Conservation (phyloP, 2,888 invertebrate genomes). For the Drosophila birchii region DNA sequence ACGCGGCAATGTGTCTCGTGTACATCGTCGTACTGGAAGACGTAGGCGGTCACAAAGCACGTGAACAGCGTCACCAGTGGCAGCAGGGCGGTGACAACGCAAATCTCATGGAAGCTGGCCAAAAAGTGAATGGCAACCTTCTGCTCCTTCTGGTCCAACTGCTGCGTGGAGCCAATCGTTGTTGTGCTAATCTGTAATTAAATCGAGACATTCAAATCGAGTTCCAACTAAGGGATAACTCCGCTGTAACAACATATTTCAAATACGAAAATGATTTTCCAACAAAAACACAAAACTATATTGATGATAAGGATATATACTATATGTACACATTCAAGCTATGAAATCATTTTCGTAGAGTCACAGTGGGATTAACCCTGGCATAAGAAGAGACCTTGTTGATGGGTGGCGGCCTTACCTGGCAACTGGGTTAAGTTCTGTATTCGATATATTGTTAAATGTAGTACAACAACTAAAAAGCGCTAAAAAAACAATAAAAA, state of each 20-base stretch:
- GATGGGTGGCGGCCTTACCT: conserved; percentile 45
- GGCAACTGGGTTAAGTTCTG: conserved; percentile 7
- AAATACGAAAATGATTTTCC: not conserved
- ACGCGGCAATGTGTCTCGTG: conserved; percentile 98
- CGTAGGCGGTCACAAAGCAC: conserved; percentile 94
- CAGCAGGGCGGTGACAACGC: conserved; percentile 92
- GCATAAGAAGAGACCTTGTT: not conserved
- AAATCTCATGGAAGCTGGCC: conserved; percentile 91
- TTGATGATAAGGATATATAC: not conserved
- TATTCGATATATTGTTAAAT: conserved; percentile 53
- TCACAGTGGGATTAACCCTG: conserved; percentile 10
- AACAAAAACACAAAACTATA: not conserved
- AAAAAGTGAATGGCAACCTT: conserved; percentile 88
- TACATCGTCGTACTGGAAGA: conserved; percentile 96
- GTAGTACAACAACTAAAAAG: conserved; percentile 65
- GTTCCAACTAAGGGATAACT: not conserved
- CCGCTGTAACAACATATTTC: not conserved
- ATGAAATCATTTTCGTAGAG: not conserved
- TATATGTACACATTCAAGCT: not conserved
- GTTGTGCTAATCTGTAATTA: conserved; percentile 43
- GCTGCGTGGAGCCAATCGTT: conserved; percentile 26
- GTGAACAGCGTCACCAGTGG: conserved; percentile 93
- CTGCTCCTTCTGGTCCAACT: conserved; percentile 11
- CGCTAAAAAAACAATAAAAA: conserved; percentile 39
- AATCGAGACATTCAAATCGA: not conserved